A percentile compares a stretch with the other conserved stretches of the same genome.
Conservation (phyloP, 2,113 vertebrate genomes). For the Numida meleagris region DNA sequence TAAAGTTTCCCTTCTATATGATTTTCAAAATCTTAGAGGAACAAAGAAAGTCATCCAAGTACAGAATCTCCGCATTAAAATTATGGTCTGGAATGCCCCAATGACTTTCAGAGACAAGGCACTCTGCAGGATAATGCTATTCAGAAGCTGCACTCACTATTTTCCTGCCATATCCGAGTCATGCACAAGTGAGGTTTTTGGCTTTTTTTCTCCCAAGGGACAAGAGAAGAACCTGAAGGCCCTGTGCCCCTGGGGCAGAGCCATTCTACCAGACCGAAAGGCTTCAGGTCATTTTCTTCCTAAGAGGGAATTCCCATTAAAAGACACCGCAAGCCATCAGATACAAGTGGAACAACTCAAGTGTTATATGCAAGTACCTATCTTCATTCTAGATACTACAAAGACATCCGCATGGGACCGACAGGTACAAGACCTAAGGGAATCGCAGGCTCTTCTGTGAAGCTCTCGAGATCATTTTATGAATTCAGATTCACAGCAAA, state of each 20-base stretch:
- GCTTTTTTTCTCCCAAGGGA: background rate
- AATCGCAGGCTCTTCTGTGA: background rate
- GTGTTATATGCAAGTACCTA: background rate
- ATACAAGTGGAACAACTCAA: background rate
- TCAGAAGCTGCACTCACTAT: background rate
- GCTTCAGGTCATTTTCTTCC: background rate
- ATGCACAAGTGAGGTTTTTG: background rate
- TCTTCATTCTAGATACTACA: background rate
- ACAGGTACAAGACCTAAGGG: background rate
- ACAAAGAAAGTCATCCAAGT: conserved; percentile 13
- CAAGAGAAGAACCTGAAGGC: background rate
- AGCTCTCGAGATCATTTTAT: background rate
- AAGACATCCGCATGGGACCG: background rate
- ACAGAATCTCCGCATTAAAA: conserved; percentile 15
- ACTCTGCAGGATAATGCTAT: background rate
- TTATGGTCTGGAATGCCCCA: background rate
- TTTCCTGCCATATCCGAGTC: background rate
- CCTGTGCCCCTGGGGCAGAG: background rate
- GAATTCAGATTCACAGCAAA: background rate
- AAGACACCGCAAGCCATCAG: background rate
- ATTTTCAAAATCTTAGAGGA: background rate
- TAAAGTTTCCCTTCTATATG: background rate
- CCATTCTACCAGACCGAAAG: background rate
- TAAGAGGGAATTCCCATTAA: background rate
- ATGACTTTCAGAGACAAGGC: background rate